Percentiles rank a stretch among this genome's conserved stretches.
phyloP scores from a whole-genome alignment of 2,888 invertebrate species.

The Harpalus rufipes region DNA sequence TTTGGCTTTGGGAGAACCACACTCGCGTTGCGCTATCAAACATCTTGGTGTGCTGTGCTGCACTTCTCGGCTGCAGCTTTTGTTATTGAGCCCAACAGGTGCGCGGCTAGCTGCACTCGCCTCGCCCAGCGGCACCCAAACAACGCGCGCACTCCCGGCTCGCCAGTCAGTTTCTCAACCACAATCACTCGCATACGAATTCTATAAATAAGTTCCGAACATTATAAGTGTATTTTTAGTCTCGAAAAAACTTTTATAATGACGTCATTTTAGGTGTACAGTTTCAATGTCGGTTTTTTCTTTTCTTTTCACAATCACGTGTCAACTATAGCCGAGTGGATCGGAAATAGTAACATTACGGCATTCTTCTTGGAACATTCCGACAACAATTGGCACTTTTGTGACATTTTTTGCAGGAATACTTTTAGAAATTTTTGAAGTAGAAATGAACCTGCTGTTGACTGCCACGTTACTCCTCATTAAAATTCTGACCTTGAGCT shows the following conservation, averaged over 20 bases:
- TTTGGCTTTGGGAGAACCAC: slow-evolving; percentile 4
- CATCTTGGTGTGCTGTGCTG: slow-evolving; percentile 20
- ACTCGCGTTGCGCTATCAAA: neutral
- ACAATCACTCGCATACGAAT: slow-evolving; percentile 40
- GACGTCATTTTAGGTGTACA: slow-evolving; percentile 63
- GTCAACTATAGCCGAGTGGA: slow-evolving; percentile 59
- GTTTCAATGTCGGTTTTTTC: slow-evolving; percentile 66
- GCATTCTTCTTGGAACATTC: slow-evolving; percentile 63
- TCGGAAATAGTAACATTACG: slow-evolving; percentile 66
- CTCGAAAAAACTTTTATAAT: slow-evolving; percentile 63
- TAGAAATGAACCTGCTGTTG: slow-evolving; percentile 40
- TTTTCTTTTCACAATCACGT: slow-evolving; percentile 65
- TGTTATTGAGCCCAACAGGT: slow-evolving; percentile 61
- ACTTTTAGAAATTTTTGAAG: slow-evolving; percentile 51
- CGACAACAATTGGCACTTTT: slow-evolving; percentile 66
- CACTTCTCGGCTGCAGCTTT: slow-evolving; percentile 8
- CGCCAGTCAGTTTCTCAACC: slow-evolving; percentile 37
- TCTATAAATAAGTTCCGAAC: slow-evolving; percentile 53
- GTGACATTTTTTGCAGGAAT: slow-evolving; percentile 54
- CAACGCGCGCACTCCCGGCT: slow-evolving; percentile 7
- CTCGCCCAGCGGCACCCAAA: slow-evolving; percentile 54
- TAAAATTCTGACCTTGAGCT: slow-evolving; percentile 45
- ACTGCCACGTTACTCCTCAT: slow-evolving; percentile 29
- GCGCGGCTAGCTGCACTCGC: slow-evolving; percentile 1
- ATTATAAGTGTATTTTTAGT: slow-evolving; percentile 65